Base-by-base conservation (phyloP, 2,797 vertebrate genomes). In the Pseudopleuronectes americanus region DNA sequence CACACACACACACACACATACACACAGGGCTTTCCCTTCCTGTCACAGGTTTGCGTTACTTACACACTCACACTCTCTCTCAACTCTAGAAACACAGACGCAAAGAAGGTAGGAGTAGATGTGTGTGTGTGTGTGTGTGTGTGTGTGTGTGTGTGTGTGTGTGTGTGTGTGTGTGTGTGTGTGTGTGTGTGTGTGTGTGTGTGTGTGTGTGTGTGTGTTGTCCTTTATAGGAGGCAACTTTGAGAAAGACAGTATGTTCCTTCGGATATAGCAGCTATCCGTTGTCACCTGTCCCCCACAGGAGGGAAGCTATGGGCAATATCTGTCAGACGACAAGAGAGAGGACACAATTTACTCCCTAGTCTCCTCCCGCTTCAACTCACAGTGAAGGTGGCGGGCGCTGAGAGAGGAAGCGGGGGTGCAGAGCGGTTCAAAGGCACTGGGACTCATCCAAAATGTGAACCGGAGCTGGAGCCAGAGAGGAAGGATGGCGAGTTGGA, bases 321-420 rank as follows among this genome's bases (percentile, higher is more conserved):
- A 69, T 87, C 82, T 84, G 78, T 85, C 71, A 67, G 70, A 87
- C 66, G 81, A 88, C 79, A 84, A 84, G 63, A 78, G 63, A 78
- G 68, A 66, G 49, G 68, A 73, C 57, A 64, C 67, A 73, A 68
- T 86, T 85, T 83, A 79, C 86, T 80, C 68, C 58, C 68, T 58
- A 53, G 68, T 68, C 71, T 80, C 51, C 24, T 77, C 74, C 74
- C 64, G 64, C 62, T 83, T 79, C 51, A 51, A 66, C 57, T 74
- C 71, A 67, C 72, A 82, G 54, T 45, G 69, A 83, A 84, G 65
- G 63, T 76, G 74, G 75, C 67, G 71, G 76, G 86, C 47, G 74
- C 57, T 64, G 71, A 81, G 73, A 72, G 77, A 72, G 77, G 69
- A 76, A 68, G 64, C 17, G 31, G 8, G 36, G 57, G 58, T 79